Base-by-base conservation (phyloP, 1,140 invertebrate genomes). In the Pararge aegeria region DNA sequence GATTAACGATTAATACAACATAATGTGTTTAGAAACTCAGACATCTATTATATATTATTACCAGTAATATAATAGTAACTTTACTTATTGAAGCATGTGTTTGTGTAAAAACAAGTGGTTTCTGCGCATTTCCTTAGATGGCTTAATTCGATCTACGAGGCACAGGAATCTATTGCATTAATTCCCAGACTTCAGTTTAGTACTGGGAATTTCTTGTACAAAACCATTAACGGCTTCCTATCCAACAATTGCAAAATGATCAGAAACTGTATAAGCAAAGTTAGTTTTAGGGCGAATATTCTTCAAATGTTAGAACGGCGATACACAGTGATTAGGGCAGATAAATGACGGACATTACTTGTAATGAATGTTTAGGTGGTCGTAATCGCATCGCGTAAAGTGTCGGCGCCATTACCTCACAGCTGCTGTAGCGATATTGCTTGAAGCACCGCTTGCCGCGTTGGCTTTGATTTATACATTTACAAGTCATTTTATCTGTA, bases 271-370 rank as follows among this genome's bases (percentile, higher is more conserved):
- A 30, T 10, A 30, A 10, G 1, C 29, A 34, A 20, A 46, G 42
- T 46, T 20, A 46, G 42, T 46, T 19, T 19, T n/a, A 12, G 42
- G 15, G 44, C 44, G 24, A 53, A 57, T 57, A 48, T 48, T 38
- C 40, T 24, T 48, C 18, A 51, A 27, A 18, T 46, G 61, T 13
- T 60, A 64, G 64, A 61, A 63, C 53, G 67, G 51, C 61, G 68
- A 70, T 77, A 75, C 74, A 70, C 64, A 83, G 82, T 83, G 84
- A 83, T 87, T 85, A 84, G 80, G 76, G 74, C 73, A 81, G 80
- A 85, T 87, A 86, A 87, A 87, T 84, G 80, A 85, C 83, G 73
- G 84, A 80, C 84, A 87, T 87, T 87, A 87, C 78, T 83, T 80
- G 82, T 87, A 87, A 87, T 87, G 84, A 87, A 87, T 87, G 81